A percentile compares a stretch with the other conserved stretches of the same genome.
Evolutionary conservation across 2,888 invertebrate genomes (phyloP).

Genomic region (Strigamia maritima): DNA sequence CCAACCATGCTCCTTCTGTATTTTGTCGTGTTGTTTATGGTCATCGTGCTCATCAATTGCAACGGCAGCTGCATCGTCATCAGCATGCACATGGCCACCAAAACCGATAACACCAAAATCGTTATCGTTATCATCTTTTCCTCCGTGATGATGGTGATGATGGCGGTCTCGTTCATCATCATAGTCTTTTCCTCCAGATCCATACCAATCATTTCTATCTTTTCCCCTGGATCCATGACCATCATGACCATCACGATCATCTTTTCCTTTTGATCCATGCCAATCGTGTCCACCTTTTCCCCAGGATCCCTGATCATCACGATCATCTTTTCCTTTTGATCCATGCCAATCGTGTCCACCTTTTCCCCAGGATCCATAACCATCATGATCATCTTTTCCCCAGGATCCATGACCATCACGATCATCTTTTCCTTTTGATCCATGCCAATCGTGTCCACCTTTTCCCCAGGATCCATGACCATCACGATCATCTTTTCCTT

Average conservation of each 20-base stretch:
- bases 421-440: too few species aligned
- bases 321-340: neutral
- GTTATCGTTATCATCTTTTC: neutral
- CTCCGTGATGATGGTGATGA: too few species aligned
- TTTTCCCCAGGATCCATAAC: too few species aligned
- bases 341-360: neutral
- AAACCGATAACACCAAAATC: neutral
- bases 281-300: neutral
- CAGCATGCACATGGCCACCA: neutral
- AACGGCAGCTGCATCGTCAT: neutral
- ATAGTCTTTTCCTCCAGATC: too few species aligned
- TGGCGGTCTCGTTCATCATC: too few species aligned
- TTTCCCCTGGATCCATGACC: too few species aligned
- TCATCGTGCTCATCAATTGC: neutral
- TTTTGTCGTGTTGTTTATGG: neutral
- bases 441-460: too few species aligned
- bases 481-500: neutral
- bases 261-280: neutral
- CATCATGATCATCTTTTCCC: too few species aligned
- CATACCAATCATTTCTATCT: too few species aligned
- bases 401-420: too few species aligned
- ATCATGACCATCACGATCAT: neutral
- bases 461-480: too few species aligned
- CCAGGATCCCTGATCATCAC: neutral
- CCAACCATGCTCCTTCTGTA: neutral